Percentiles rank a stretch among this genome's conserved stretches.
Evolutionary conservation across 2,797 vertebrate genomes (phyloP).

Genomic region (Eidolon dupreanum): DNA sequence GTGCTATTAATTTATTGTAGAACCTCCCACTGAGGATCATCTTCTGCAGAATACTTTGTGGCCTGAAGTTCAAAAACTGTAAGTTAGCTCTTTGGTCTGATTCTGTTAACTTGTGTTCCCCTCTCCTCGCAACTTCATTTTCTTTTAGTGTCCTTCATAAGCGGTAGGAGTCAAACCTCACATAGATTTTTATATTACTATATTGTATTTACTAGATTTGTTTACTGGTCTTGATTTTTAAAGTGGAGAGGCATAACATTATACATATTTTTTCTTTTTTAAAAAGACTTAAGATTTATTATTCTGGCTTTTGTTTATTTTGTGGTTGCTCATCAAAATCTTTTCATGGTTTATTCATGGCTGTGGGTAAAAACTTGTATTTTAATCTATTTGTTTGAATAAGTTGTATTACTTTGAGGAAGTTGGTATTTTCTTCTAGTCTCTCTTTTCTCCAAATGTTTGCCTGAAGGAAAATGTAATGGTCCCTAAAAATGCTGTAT

Average conservation of each 20-base stretch:
- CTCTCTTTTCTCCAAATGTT: conserved; percentile 1
- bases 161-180: background rate
- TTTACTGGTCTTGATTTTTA: conserved; percentile 16
- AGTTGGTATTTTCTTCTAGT: conserved; percentile 10
- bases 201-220: background rate
- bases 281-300: background rate
- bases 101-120: background rate
- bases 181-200: background rate
- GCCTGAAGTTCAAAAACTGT: conserved; percentile 99
- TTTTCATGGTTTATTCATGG: background rate
- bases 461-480: background rate
- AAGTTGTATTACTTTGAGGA: background rate
- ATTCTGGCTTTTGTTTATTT: background rate
- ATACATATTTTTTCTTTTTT: background rate
- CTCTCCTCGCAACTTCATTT: background rate
- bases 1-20: conserved; percentile 84
- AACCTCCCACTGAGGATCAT: conserved; percentile 96
- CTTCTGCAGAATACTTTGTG: conserved; percentile 98
- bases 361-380: background rate
- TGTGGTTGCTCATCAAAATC: background rate
- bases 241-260: background rate
- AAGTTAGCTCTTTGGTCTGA: conserved; percentile 82
- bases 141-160: background rate
- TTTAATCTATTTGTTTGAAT: conserved; percentile 12
- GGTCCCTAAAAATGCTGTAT: background rate